Evolutionary conservation across 2,888 invertebrate species (phyloP).

Genomic region (Helicoverpa assulta): DNA sequence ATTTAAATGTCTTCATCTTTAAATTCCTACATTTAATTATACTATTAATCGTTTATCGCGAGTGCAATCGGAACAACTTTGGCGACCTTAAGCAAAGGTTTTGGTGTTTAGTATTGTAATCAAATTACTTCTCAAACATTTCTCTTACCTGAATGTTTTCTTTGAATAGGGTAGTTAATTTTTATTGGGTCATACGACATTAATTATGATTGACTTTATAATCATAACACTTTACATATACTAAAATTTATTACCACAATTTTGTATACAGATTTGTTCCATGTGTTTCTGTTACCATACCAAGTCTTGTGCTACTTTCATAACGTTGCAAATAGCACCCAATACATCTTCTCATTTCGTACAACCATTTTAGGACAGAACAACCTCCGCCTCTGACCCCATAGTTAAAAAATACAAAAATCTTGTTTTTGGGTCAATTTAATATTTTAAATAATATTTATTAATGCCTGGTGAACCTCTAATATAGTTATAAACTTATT

Average conservation of each 20-base stretch:
- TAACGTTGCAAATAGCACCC: neutral
- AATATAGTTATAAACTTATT: too few relatives aligned
- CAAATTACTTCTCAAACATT: neutral
- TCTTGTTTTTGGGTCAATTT: too few relatives aligned
- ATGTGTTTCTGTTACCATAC: neutral
- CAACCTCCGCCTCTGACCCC: neutral
- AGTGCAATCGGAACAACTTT: conserved; percentile 42
- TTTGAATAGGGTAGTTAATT: too few relatives aligned
- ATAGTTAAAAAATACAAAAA: neutral
- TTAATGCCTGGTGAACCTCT: too few relatives aligned
- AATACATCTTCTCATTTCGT: neutral
- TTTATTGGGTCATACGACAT: neutral
- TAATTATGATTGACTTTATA: neutral
- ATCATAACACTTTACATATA: too few relatives aligned
- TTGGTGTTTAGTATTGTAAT: conserved; percentile 27
- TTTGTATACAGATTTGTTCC: neutral
- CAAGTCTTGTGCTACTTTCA: neutral
- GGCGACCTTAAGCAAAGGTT: conserved; percentile 33
- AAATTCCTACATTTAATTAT: conserved; percentile 77
- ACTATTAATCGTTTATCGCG: conserved; percentile 57
- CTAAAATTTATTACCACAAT: too few relatives aligned
- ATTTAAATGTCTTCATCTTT: conserved; percentile 77
- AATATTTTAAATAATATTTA: too few relatives aligned
- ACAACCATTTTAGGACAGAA: conserved; percentile 10
- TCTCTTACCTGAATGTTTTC: conserved; percentile 1